phyloP scores from a whole-genome alignment of 2,888 invertebrate species.

The Eudemis profundana region DNA sequence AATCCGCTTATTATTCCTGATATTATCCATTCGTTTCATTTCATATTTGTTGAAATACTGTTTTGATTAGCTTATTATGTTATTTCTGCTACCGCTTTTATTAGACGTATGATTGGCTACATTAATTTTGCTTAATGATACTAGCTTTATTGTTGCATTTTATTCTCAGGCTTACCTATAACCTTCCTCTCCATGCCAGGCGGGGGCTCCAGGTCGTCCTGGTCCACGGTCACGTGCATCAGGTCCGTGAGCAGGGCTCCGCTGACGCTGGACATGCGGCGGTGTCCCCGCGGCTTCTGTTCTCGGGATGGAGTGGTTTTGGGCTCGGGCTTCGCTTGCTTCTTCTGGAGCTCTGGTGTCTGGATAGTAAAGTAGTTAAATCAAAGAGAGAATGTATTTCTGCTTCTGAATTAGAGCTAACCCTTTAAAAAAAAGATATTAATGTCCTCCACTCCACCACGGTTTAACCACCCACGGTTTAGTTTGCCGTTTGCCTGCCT shows the following conservation, averaged over 20 bases:
- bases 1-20: no score
- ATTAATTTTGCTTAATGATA: no score
- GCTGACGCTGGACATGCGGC: conserved; percentile 73
- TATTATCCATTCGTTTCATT: no score
- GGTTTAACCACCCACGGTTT: no score
- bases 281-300: conserved; percentile 62
- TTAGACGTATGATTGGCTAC: no score
- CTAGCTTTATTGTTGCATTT: no score
- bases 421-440: no score
- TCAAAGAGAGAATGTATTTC: background rate
- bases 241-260: conserved; percentile 70
- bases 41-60: no score
- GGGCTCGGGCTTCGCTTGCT: conserved; percentile 60
- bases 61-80: no score
- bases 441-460: no score
- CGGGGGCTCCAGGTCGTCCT: conserved; percentile 65
- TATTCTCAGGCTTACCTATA: conserved; percentile 59
- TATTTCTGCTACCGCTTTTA: no score
- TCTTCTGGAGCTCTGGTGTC: conserved; percentile 76
- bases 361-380: conserved; percentile 44
- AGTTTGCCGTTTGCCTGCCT: no score
- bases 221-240: conserved; percentile 70
- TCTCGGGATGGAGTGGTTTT: conserved; percentile 69
- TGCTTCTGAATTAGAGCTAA: background rate
- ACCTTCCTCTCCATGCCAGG: conserved; percentile 70